These are phyloP conservation scores for Pseudococcus jackbeardsleyi DNA, from an alignment of 2,888 invertebrate genomes.

Conservation along the genomic window DNA sequence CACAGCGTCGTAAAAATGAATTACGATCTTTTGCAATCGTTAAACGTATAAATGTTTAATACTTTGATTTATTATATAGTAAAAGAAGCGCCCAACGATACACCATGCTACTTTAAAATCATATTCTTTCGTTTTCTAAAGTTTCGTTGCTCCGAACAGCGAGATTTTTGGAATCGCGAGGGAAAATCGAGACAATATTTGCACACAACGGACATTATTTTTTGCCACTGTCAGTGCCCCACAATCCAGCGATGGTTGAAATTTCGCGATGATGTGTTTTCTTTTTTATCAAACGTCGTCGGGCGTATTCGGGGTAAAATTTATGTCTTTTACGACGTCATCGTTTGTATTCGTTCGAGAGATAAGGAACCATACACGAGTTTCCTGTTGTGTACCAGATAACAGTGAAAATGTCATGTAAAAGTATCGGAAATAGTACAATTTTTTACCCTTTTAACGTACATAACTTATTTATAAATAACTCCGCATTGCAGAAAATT, in stretches of 20 bases:
- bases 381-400: not conserved
- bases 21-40: slow-evolving; percentile 49
- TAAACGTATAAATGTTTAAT: slow-evolving; percentile 50
- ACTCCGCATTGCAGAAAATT: not conserved
- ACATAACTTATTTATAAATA: slow-evolving; percentile 16
- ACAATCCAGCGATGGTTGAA: not conserved
- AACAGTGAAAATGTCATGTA: not conserved
- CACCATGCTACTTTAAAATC: slow-evolving; percentile 27
- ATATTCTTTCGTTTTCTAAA: not conserved
- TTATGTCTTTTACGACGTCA: not conserved
- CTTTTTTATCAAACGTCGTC: not conserved
- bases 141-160: not conserved
- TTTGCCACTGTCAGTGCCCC: not conserved
- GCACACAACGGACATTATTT: slow-evolving; percentile 42
- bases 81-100: slow-evolving; percentile 34
- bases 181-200: not conserved
- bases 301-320: slow-evolving; percentile 21
- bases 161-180: not conserved
- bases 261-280: not conserved
- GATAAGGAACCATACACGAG: not conserved
- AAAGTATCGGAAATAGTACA: slow-evolving; percentile 9
- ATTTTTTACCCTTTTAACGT: not conserved
- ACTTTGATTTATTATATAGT: slow-evolving; percentile 48
- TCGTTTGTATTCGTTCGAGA: not conserved
- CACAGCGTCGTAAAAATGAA: slow-evolving; percentile 31